Conservation (phyloP, 2,888 invertebrate species). For the Allophyes oxyacanthae region DNA sequence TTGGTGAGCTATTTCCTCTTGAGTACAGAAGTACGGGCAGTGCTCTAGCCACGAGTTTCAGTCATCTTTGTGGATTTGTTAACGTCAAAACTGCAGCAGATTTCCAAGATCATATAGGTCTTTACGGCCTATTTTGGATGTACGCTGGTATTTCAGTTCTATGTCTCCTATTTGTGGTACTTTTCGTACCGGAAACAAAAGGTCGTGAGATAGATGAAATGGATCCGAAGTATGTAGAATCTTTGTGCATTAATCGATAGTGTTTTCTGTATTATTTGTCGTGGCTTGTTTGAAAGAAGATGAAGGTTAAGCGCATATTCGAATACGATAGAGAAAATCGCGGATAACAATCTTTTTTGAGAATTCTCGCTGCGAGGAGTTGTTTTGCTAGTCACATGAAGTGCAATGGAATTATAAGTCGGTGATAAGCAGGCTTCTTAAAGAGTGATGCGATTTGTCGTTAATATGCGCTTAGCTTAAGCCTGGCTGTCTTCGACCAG, state of each 20-base stretch:
- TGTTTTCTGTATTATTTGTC: conserved; percentile 40
- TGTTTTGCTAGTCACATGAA: conserved; percentile 52
- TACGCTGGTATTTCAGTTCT: conserved; percentile 94
- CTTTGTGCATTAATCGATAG: conserved; percentile 88
- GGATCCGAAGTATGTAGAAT: conserved; percentile 91
- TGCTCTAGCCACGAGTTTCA: conserved; percentile 93
- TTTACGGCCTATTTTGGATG: conserved; percentile 96
- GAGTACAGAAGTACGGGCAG: conserved; percentile 92
- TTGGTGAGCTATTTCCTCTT: conserved; percentile 92
- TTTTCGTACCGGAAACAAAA: conserved; percentile 97
- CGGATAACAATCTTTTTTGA: conserved; percentile 8
- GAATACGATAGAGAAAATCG: conserved; percentile 18
- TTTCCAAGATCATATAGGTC: conserved; percentile 92
- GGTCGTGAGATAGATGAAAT: conserved; percentile 97
- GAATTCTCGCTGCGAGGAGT: conserved; percentile 16
- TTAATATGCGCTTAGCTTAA: conserved; percentile 37
- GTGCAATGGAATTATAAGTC: conserved; percentile 46
- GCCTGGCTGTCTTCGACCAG: conserved; percentile 52
- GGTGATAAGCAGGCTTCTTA: conserved; percentile 38
- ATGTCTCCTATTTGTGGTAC: conserved; percentile 94
- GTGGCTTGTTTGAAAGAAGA: conserved; percentile 41
- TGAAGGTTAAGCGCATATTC: conserved; percentile 41
- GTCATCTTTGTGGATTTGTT: conserved; percentile 95
- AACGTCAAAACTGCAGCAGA: conserved; percentile 95
- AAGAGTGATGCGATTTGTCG: conserved; percentile 14